Evolutionary conservation across 2,888 invertebrate genomes (phyloP).

Genomic region (Ectemnius cavifrons): DNA sequence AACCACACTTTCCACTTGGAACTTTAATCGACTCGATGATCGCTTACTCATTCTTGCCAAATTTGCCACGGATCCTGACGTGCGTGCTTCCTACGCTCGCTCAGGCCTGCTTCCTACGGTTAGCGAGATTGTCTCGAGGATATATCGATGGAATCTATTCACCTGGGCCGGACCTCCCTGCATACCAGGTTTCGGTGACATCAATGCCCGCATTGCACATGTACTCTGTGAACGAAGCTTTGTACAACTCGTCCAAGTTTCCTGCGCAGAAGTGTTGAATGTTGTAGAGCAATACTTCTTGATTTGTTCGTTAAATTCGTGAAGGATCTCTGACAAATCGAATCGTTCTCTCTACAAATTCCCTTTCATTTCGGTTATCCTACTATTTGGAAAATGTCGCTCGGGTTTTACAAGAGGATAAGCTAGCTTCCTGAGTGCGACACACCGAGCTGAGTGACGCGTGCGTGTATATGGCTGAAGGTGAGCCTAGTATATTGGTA

Average conservation of each 20-base stretch:
- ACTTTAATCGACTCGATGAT: not conserved
- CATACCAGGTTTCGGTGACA: slow-evolving; percentile 5
- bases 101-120: not conserved
- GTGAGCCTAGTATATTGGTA: slow-evolving; percentile 3
- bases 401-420: slow-evolving; percentile 30
- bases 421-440: slow-evolving; percentile 12
- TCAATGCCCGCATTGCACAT: not conserved
- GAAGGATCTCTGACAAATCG: not conserved
- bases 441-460: slow-evolving; percentile 23
- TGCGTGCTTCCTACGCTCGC: not conserved
- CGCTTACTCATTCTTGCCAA: not conserved
- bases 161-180: not conserved
- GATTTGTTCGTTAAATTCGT: not conserved
- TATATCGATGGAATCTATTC: not conserved
- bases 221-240: not conserved
- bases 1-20: not conserved
- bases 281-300: not conserved
- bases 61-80: not conserved
- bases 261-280: not conserved
- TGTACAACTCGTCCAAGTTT: not conserved
- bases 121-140: not conserved
- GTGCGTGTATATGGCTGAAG: slow-evolving; percentile 3
- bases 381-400: slow-evolving; percentile 22
- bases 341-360: not conserved
- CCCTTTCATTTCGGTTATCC: not conserved